Base-by-base conservation (phyloP, 2,113 vertebrate species). In the Albula glossodonta region DNA sequence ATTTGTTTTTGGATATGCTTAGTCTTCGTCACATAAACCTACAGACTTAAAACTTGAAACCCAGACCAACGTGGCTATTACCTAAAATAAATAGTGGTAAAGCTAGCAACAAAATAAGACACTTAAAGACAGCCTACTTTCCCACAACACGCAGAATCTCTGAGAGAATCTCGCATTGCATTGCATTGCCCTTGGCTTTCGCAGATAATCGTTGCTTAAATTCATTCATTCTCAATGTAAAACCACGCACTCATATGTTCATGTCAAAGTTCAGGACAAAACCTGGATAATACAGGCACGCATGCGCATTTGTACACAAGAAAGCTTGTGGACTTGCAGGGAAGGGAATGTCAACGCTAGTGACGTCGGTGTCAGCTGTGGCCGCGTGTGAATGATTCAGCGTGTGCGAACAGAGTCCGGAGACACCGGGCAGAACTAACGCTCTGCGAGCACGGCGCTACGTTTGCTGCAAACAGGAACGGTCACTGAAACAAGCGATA, bases 351-450 rank as follows among this genome's bases (percentile, higher is more conserved):
- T 56, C 50, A 70, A 78, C 51, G 51, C 19, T 25, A 13, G 5
- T 85, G 84, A 80, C 84, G 84, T 85, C 84, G 80, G 74, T 51
- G 74, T 85, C 84, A 85, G 84, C 84, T 85, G 84, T 85, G 84
- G 51, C 74, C 31, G 74, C 52, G 84, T 85, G 84, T 85, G 84
- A 85, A 85, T 85, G 84, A 85, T 85, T 85, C 84, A 85, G 84
- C 84, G 84, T 53, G 84, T 13, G 74, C 84, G 70, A 10, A 74
- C 41, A 31, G 74, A 31, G 52, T 49, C 41, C 51, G 74, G 84
- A 85, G 84, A 85, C 78, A 8, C 78, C 78, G 78, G 78, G 31
- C 48, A 79, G 48, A 50, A 50, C 49, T 17, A 66, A 66, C 60
- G 9, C 1, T 66, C 15, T 12, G 25, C 11, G 41, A 15, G 50